Evolutionary conservation across 2,888 invertebrate species (phyloP), one percentile per base, ranked within the genome.

Genomic region (Dryocosmus kuriphilus): DNA sequence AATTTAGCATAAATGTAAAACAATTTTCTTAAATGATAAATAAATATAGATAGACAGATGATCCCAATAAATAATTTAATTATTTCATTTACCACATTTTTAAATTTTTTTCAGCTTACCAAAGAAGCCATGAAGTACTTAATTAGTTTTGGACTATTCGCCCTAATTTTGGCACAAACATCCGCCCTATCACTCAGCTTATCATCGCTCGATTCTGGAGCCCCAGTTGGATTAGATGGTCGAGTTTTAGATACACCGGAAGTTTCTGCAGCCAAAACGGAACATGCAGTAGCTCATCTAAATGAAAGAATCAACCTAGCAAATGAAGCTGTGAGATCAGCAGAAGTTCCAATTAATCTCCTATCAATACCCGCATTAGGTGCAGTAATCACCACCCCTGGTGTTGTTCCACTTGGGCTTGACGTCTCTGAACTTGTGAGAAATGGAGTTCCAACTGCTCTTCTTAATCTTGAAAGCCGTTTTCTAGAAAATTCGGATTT

Each of bases 271-370:
- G 88, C 89, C 71, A 90, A 88, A 61, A 88, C 85, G 57, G 86
- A 85, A 9, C 90, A 91, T 81, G 86, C 85, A n/a, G 85, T 85
- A 3, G 90, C 90, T 8, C 89, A 88, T 77, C 76, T 84, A 71
- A 86, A 89, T 82, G 89, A 88, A 77, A 88, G 86, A 77, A 81
- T 86, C 77, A 86, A 77, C 78, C 81, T 86, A 75, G 86, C 83
- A 4, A 82, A 86, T 38, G 89, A 89, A 35, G 87, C 87, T 35
- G 86, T 81, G 11, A 85, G 85, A 35, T 85, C 87, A 16, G 83
- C 77, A 19, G 85, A 84, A 32, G 61, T 83, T 7, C 63, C 80
- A 9, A 71, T 82, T 30, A 81, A 80, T n/a, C 76, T 82, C 35
- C 32, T 78, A 24, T 74, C 81, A 16, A 63, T 65, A 11, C 5